Percentiles rank a stretch among this genome's conserved stretches.
Evolutionary conservation across 2,113 vertebrate genomes (phyloP).

Genomic region (Herpetotheres cachinnans): DNA sequence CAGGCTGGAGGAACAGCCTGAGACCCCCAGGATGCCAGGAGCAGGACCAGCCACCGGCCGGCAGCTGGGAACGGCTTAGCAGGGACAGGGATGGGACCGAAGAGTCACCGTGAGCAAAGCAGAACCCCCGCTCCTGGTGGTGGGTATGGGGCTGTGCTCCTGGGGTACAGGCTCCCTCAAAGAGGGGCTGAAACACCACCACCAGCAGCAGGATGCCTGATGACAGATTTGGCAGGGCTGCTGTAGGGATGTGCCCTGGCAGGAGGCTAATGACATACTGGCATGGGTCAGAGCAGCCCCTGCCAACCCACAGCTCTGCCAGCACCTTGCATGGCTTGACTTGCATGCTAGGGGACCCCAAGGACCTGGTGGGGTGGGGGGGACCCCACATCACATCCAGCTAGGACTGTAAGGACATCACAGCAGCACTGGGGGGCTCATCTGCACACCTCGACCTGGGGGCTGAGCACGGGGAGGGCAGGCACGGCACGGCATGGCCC

Average conservation of each 20-base stretch:
- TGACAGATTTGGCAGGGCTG: neutral
- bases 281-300: neutral
- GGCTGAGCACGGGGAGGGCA: neutral
- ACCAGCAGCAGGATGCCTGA: neutral
- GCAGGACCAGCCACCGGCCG: accelerated
- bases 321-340: neutral
- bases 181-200: neutral
- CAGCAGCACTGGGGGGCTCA: neutral
- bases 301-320: accelerated
- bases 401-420: neutral
- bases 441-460: neutral
- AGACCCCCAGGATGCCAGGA: neutral
- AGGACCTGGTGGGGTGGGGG: accelerated
- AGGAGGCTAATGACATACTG: accelerated
- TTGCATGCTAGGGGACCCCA: neutral
- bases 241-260: neutral
- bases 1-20: neutral
- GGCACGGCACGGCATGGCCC: neutral
- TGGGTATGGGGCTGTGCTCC: neutral
- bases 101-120: neutral
- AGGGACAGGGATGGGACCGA: neutral
- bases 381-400: neutral
- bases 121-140: accelerated
- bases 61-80: neutral
- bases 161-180: neutral